Evolutionary conservation across 2,888 invertebrate genomes (phyloP).

Genomic region (Euzetes globulus): DNA sequence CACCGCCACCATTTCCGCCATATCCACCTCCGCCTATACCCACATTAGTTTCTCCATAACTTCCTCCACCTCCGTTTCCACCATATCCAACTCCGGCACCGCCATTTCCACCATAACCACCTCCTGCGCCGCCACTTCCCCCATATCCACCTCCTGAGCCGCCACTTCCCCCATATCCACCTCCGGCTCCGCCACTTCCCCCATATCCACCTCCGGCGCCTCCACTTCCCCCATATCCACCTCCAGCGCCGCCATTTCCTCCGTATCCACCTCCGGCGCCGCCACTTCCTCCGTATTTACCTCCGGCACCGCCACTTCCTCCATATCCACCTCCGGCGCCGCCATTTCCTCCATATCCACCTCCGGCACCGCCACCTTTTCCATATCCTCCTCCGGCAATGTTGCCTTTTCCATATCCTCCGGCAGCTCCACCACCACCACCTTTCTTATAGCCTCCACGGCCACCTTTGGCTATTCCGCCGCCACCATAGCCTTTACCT

Average conservation of each 20-base stretch:
- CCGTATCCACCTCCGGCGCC: conserved; percentile 1
- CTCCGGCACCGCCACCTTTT: conserved; percentile 6
- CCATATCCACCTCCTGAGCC: not conserved
- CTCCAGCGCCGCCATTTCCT: not conserved
- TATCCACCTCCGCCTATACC: not conserved
- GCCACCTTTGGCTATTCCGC: not conserved
- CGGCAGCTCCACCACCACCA: not conserved
- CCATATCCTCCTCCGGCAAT: not conserved
- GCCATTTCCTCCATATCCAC: not conserved
- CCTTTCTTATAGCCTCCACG: not conserved
- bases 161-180: not conserved
- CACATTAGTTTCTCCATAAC: not conserved
- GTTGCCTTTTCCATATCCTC: not conserved
- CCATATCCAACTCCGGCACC: conserved; percentile 1
- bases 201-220: conserved; percentile 3
- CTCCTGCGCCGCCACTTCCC: not conserved
- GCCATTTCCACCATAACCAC: not conserved
- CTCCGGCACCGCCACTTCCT: not conserved
- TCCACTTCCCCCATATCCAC: not conserved
- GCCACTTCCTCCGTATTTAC: not conserved
- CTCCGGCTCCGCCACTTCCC: not conserved
- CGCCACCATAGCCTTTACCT: not conserved
- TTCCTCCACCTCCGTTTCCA: conserved; percentile 7
- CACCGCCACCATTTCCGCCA: not conserved
- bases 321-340: not conserved